Conservation (phyloP, 2,888 invertebrate species). For the Orthosia gracilis region DNA sequence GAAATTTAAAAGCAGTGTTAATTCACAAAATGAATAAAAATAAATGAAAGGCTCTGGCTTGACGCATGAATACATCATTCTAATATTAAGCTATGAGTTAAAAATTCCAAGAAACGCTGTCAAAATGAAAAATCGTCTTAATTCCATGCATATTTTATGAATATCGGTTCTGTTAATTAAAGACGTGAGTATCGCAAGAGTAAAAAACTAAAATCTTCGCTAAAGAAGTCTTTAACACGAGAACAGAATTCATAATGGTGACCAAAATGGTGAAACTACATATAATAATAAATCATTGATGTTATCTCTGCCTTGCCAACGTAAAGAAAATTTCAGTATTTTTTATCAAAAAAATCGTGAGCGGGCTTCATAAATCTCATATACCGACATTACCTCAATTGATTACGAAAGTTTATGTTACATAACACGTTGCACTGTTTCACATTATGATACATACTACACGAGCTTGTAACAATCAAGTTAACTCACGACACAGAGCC, state of each 20-base stretch:
- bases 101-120: neutral
- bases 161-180: neutral
- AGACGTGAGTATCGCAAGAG: neutral
- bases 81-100: too few relatives aligned
- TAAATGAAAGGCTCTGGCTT: neutral
- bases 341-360: conserved; percentile 3
- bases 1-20: neutral
- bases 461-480: conserved; percentile 46
- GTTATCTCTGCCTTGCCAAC: neutral
- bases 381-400: conserved; percentile 21
- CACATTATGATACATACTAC: conserved; percentile 28
- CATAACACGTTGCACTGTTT: conserved; percentile 40
- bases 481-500: conserved; percentile 33
- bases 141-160: neutral
- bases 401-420: conserved; percentile 33
- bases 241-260: neutral
- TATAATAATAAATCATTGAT: conserved; percentile 13
- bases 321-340: conserved; percentile 8
- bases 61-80: neutral
- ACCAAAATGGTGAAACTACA: conserved; percentile 1
- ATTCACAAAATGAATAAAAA: neutral
- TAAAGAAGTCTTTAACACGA: neutral
- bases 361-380: conserved; percentile 3
- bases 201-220: neutral
- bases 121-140: neutral